Evolutionary conservation across 2,797 vertebrate genomes (phyloP).

Genomic region (Lepilemur ruficaudatus): DNA sequence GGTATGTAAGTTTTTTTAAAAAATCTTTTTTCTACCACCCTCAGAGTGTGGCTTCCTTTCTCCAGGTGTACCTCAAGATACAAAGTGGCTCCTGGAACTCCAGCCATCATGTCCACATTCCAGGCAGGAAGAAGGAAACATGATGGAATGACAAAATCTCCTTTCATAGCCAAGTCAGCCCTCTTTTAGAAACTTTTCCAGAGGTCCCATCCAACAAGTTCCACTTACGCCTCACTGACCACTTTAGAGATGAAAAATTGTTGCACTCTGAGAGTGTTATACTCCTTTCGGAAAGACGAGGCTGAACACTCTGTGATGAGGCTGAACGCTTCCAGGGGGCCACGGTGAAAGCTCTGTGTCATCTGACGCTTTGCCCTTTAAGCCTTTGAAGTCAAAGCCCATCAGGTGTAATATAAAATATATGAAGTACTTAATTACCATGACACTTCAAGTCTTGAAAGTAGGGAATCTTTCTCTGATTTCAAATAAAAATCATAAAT

Average conservation of each 20-base stretch:
- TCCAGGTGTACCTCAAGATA: background rate
- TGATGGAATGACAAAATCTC: background rate
- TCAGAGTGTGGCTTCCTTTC: background rate
- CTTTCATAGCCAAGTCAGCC: background rate
- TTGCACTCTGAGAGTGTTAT: accelerated
- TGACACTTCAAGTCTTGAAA: slow-evolving; percentile 30
- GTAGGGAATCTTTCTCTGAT: slow-evolving; percentile 10
- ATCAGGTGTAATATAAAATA: background rate
- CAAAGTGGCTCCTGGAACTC: background rate
- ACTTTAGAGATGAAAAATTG: background rate
- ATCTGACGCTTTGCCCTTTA: background rate
- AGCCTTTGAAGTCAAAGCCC: slow-evolving; percentile 19
- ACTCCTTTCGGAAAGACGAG: background rate
- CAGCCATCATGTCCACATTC: background rate
- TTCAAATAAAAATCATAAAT: slow-evolving; percentile 64
- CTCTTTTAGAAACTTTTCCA: background rate
- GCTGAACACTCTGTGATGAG: background rate
- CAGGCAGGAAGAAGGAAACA: background rate
- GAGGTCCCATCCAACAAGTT: background rate
- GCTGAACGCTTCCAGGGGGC: background rate
- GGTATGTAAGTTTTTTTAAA: too few species aligned
- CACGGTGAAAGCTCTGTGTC: background rate
- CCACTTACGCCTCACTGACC: background rate
- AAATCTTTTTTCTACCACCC: background rate
- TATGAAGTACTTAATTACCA: background rate